Evolutionary conservation across 2,888 invertebrate species (phyloP).

Genomic region (Drosophila austrosaltans): DNA sequence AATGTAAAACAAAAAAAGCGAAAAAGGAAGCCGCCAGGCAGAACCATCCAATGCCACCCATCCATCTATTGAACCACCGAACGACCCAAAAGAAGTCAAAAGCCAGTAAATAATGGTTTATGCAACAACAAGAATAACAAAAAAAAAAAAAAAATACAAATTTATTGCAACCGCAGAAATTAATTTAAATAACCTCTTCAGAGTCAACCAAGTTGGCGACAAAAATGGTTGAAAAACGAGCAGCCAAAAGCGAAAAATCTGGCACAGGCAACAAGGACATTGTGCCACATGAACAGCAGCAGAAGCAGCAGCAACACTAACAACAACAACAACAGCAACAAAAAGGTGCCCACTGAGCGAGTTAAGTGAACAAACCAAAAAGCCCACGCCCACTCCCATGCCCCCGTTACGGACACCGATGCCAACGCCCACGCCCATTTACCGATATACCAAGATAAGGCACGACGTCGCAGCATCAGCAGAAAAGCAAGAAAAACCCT

Average conservation of each 20-base stretch:
- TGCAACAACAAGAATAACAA: constrained; percentile 1
- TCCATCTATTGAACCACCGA: constrained; percentile 18
- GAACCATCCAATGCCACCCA: background rate
- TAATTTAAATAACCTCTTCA: constrained; percentile 71
- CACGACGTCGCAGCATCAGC: constrained; percentile 20
- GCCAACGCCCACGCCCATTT: constrained; percentile 2
- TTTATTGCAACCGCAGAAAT: constrained; percentile 75
- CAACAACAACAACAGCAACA: constrained; percentile 5
- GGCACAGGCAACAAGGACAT: constrained; percentile 17
- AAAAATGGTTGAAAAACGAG: constrained; percentile 50
- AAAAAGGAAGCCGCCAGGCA: too few relatives aligned
- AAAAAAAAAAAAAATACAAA: constrained; percentile 48
- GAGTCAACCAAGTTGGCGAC: constrained; percentile 47
- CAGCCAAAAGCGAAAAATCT: constrained; percentile 8
- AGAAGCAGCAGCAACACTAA: background rate
- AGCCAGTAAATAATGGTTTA: constrained; percentile 12
- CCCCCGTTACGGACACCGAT: background rate
- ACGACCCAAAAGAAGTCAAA: constrained; percentile 15
- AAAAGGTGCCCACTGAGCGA: constrained; percentile 11
- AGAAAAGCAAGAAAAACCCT: constrained; percentile 10
- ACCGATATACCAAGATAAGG: constrained; percentile 20
- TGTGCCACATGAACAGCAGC: constrained; percentile 5
- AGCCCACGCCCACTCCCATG: constrained; percentile 11
- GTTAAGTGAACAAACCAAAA: constrained; percentile 9
- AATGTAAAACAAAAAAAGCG: too few relatives aligned